Percentiles rank a stretch among this genome's conserved stretches.
These are phyloP conservation scores for Druon quercuslanigerum DNA, from an alignment of 1,140 invertebrate genomes.

Conservation along the genomic window DNA sequence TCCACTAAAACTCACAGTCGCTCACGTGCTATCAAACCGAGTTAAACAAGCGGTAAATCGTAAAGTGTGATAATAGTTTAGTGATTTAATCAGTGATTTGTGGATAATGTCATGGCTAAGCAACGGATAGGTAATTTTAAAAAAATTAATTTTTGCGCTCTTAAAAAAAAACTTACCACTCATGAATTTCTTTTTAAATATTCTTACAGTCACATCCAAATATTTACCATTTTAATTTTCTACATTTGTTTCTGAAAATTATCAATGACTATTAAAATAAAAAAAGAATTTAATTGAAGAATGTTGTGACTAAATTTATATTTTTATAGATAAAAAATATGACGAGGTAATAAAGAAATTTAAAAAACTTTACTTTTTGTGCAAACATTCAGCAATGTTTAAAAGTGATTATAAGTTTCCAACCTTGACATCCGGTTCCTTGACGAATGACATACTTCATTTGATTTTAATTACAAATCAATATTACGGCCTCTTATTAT, in stretches of 20 bases:
- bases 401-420: constrained; percentile 2
- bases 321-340: too few species aligned
- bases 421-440: background rate
- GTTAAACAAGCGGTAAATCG: constrained; percentile 18
- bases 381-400: background rate
- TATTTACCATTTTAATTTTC: too few species aligned
- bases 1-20: constrained; percentile 29
- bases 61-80: constrained; percentile 17
- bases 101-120: constrained; percentile 26
- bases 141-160: background rate
- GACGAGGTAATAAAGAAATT: background rate
- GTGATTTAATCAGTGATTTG: constrained; percentile 16
- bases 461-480: constrained; percentile 10
- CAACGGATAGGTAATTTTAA: constrained; percentile 12
- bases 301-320: too few species aligned
- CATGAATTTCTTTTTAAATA: too few species aligned
- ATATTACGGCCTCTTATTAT: constrained; percentile 4
- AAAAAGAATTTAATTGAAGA: too few species aligned
- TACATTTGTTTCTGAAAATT: too few species aligned
- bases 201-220: too few species aligned
- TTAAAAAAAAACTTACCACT: background rate
- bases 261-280: too few species aligned
- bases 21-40: constrained; percentile 24
- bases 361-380: background rate
- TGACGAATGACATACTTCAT: constrained; percentile 10